These are phyloP conservation scores for Leptatherina wallacei DNA, from an alignment of 2,797 vertebrate genomes.

Conservation along the genomic window DNA sequence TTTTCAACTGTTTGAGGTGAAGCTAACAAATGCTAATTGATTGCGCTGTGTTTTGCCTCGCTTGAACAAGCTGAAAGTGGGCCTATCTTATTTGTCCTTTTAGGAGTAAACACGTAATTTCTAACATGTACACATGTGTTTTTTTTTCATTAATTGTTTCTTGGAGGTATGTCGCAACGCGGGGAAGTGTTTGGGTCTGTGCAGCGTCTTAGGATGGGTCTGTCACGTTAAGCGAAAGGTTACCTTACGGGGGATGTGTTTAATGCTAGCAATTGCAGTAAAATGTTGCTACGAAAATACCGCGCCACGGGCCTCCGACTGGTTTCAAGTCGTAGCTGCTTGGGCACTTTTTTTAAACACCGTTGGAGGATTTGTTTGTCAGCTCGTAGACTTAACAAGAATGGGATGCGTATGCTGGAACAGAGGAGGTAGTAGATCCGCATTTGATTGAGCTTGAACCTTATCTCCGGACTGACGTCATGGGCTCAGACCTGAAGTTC, in stretches of 20 bases:
- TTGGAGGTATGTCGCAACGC: accelerated
- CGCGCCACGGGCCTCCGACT: constrained; percentile 60
- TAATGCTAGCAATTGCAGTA: constrained; percentile 25
- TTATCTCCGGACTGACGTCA: constrained; percentile 75
- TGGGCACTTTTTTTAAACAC: background rate
- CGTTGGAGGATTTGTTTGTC: background rate
- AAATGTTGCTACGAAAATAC: constrained; percentile 53
- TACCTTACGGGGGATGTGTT: constrained; percentile 38
- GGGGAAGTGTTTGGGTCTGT: background rate
- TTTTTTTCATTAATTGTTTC: background rate
- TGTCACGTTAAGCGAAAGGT: constrained; percentile 49
- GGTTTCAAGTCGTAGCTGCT: background rate
- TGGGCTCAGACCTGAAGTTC: constrained; percentile 56
- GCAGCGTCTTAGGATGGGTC: background rate
- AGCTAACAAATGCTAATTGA: constrained; percentile 66
- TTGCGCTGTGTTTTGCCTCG: constrained; percentile 66
- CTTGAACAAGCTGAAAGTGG: constrained; percentile 27
- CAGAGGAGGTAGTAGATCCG: constrained; percentile 5
- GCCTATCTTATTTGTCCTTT: constrained; percentile 39
- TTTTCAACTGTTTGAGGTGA: constrained; percentile 49
- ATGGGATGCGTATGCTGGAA: constrained; percentile 15
- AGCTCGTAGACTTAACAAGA: background rate
- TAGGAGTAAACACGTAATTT: background rate
- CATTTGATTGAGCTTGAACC: constrained; percentile 53
- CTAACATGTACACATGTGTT: background rate